phyloP scores from a whole-genome alignment of 2,888 invertebrate genomes.

The Chrysolina americana region DNA sequence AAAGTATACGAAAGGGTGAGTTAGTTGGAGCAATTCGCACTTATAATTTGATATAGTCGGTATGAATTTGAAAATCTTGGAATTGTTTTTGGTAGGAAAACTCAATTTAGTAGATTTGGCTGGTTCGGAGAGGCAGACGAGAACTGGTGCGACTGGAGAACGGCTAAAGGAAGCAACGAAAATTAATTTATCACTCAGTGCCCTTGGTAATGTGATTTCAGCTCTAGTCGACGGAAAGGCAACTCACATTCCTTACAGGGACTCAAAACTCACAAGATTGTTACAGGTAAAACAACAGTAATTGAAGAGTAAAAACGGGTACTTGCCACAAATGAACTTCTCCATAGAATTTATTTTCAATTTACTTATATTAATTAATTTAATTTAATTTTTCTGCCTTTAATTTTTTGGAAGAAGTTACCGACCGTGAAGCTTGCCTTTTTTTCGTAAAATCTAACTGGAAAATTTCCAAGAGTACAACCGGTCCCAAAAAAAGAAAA shows the following conservation, averaged over 20 bases:
- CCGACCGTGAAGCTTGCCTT: too few relatives aligned
- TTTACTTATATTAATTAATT: too few relatives aligned
- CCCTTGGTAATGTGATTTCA: slow-evolving; percentile 91
- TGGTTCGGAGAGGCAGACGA: slow-evolving; percentile 88
- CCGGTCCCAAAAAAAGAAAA: too few relatives aligned
- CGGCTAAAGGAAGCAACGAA: slow-evolving; percentile 90
- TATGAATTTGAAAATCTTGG: background rate
- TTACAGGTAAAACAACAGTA: slow-evolving; percentile 72
- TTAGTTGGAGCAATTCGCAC: background rate
- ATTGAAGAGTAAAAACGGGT: too few relatives aligned
- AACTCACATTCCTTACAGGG: slow-evolving; percentile 86
- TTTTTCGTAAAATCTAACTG: too few relatives aligned
- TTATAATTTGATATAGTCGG: background rate
- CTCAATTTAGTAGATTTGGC: slow-evolving; percentile 91
- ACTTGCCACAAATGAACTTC: too few relatives aligned
- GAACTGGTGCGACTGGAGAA: slow-evolving; percentile 88
- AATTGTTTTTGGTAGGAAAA: slow-evolving; percentile 72
- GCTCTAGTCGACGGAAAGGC: slow-evolving; percentile 88
- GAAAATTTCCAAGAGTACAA: too few relatives aligned
- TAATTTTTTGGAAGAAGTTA: too few relatives aligned
- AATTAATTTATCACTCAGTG: slow-evolving; percentile 89
- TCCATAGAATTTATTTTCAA: too few relatives aligned
- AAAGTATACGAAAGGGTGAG: slow-evolving; percentile 65
- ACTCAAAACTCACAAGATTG: slow-evolving; percentile 87
- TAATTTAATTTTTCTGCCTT: too few relatives aligned